Percentiles rank a stretch among this genome's conserved stretches.
These are phyloP conservation scores for Echinarachnius parma DNA, from an alignment of 53 echinoderm and acorn worm species.

Conservation along the genomic window DNA sequence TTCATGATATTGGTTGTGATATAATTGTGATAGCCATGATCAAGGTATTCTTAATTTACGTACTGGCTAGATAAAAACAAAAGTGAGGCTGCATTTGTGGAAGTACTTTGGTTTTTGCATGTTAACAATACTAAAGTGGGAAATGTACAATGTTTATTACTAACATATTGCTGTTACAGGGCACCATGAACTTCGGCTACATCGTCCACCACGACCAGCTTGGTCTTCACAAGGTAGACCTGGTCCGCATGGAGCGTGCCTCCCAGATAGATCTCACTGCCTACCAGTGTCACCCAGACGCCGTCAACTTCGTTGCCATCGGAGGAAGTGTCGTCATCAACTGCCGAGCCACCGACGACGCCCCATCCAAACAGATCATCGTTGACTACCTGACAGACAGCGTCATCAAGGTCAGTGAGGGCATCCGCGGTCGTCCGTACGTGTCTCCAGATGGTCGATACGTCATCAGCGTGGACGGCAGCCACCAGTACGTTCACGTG, in stretches of 20 bases:
- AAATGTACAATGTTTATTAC: not conserved
- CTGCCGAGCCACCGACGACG: constrained; percentile 58
- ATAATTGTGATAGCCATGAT: too few relatives aligned
- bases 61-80: too few relatives aligned
- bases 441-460: constrained; percentile 82
- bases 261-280: constrained; percentile 75
- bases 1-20: too few relatives aligned
- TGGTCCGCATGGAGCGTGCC: constrained; percentile 60
- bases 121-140: too few relatives aligned
- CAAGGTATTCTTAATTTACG: too few relatives aligned
- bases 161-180: constrained; percentile 20
- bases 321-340: constrained; percentile 87
- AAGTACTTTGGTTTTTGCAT: too few relatives aligned
- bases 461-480: constrained; percentile 88
- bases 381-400: constrained; percentile 93
- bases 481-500: constrained; percentile 76
- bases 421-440: constrained; percentile 77
- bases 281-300: constrained; percentile 79
- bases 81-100: too few relatives aligned
- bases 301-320: constrained; percentile 78
- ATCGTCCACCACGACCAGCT: constrained; percentile 72
- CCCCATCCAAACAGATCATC: constrained; percentile 68
- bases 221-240: constrained; percentile 74
- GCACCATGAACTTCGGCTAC: constrained; percentile 79
- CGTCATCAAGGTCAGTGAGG: constrained; percentile 75